phyloP scores from a whole-genome alignment of 2,797 vertebrate species.

The Lepidocolaptes lacrymiger region DNA sequence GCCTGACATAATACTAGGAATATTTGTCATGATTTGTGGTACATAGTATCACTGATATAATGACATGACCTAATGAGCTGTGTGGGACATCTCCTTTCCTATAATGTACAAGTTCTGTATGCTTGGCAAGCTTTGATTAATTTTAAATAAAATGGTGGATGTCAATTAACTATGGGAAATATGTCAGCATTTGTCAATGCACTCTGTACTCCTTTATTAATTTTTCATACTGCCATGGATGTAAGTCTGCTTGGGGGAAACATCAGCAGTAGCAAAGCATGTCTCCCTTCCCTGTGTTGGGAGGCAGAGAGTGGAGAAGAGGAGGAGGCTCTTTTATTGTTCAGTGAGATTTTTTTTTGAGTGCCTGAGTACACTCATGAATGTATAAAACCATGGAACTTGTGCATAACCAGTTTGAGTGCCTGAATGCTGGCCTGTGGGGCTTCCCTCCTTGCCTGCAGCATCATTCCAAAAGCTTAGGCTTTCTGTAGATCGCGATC shows the following conservation, averaged over 20 bases:
- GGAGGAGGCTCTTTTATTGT: neutral
- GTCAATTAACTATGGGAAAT: constrained; percentile 20
- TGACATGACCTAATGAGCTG: neutral
- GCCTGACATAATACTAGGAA: neutral
- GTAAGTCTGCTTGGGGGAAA: neutral
- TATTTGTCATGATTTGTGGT: neutral
- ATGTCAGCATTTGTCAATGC: neutral
- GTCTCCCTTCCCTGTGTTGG: neutral
- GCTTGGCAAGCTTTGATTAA: neutral
- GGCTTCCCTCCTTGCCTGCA: neutral
- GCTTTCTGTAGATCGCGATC: neutral
- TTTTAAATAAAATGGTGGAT: neutral
- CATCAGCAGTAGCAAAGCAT: neutral
- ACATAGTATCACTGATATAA: neutral
- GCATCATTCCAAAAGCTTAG: neutral
- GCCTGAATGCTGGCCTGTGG: neutral
- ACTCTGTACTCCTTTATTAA: neutral
- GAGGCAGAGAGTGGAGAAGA: neutral
- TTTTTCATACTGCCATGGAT: neutral
- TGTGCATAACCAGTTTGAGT: neutral
- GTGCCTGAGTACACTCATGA: neutral
- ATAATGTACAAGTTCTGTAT: neutral
- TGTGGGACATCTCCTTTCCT: neutral
- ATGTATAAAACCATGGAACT: neutral
- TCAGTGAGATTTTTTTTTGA: neutral